Percentiles rank a stretch among this genome's conserved stretches.
Evolutionary conservation across 2,113 vertebrate genomes (phyloP).

Genomic region (Perca schrenkii): DNA sequence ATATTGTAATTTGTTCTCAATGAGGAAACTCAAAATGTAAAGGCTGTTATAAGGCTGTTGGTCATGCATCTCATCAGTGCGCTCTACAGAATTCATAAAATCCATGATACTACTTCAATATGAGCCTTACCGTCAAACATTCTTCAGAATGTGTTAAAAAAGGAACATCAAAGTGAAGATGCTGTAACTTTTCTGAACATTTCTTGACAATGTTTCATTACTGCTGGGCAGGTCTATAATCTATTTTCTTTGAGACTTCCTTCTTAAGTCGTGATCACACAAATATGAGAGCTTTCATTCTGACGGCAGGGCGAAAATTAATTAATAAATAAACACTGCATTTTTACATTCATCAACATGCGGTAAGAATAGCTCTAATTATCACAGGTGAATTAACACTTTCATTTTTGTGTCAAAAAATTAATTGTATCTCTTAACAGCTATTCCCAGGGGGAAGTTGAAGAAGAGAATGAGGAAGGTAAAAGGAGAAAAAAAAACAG

Average conservation of each 20-base stretch:
- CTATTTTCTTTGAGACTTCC: conserved; percentile 81
- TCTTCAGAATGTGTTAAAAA: conserved; percentile 60
- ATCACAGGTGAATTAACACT: conserved; percentile 86
- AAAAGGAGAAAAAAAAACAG: conserved; percentile 54
- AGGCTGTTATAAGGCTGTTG: not conserved
- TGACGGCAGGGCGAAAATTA: conserved; percentile 70
- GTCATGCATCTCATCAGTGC: conserved; percentile 13
- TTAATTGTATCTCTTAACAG: conserved; percentile 84
- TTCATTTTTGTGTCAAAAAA: conserved; percentile 85
- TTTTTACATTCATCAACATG: conserved; percentile 82
- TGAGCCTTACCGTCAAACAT: conserved; percentile 57
- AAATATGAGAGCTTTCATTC: conserved; percentile 71
- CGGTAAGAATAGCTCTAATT: conserved; percentile 85
- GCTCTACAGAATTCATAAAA: conserved; percentile 42
- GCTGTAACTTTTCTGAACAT: conserved; percentile 73
- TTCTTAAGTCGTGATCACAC: conserved; percentile 82
- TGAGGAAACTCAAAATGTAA: conserved; percentile 11
- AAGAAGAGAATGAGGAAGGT: conserved; percentile 69
- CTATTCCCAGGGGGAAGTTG: conserved; percentile 72
- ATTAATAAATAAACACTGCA: conserved; percentile 84
- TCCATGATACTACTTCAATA: conserved; percentile 21
- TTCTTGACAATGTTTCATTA: conserved; percentile 81
- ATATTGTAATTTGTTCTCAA: conserved; percentile 23
- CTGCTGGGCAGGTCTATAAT: conserved; percentile 76
- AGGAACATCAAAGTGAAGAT: conserved; percentile 71